Percentiles rank a stretch among this genome's conserved stretches.
Evolutionary conservation across 2,888 invertebrate genomes (phyloP).

Genomic region (Xanthostigma xanthostigma): DNA sequence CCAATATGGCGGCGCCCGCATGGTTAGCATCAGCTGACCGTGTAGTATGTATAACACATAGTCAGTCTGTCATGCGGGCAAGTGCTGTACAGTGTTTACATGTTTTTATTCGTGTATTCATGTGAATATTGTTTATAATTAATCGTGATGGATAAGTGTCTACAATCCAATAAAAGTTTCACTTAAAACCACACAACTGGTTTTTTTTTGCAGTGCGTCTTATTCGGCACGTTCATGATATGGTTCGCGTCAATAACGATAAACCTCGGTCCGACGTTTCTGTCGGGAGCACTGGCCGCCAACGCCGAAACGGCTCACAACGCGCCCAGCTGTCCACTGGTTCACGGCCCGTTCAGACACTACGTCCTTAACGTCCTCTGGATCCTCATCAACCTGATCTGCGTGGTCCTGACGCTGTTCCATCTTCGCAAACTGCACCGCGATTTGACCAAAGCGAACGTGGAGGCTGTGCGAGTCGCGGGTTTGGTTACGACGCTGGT

Average conservation of each 20-base stretch:
- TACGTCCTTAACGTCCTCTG: conserved; percentile 82
- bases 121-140: no score
- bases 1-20: no score
- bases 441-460: conserved; percentile 69
- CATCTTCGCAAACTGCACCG: conserved; percentile 70
- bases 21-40: no score
- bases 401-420: conserved; percentile 67
- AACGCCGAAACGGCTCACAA: conserved; percentile 63
- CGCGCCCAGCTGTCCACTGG: conserved; percentile 71
- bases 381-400: conserved; percentile 78
- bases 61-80: no score
- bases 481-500: conserved; percentile 71
- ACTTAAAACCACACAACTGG: no score
- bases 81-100: no score
- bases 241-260: conserved; percentile 87
- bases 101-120: no score
- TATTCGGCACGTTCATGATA: conserved; percentile 84
- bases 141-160: no score
- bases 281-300: conserved; percentile 69
- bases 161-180: no score
- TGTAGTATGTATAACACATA: no score
- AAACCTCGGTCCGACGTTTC: conserved; percentile 76
- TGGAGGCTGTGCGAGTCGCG: conserved; percentile 69
- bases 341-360: conserved; percentile 76
- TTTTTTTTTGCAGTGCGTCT: conserved; percentile 51